Percentiles rank a stretch among this genome's conserved stretches.
Evolutionary conservation across 2,888 invertebrate species (phyloP).

Genomic region (Eledona agricola): DNA sequence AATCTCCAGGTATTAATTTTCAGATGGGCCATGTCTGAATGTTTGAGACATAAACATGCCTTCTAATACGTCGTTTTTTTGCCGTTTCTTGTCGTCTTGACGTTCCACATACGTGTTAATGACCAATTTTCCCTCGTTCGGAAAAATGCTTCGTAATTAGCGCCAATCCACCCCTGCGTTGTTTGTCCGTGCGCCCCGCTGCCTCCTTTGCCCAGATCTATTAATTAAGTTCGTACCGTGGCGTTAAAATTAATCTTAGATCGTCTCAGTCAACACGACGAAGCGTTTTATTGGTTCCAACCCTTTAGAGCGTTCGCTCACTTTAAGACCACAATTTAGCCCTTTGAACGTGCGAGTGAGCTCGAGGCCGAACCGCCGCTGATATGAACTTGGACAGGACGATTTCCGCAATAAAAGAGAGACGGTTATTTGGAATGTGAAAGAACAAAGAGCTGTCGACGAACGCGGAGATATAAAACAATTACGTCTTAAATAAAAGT

Average conservation of each 20-base stretch:
- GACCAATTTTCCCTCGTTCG: no score
- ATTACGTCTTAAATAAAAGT: slow-evolving; percentile 35
- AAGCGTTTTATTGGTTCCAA: slow-evolving; percentile 34
- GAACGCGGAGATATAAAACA: slow-evolving; percentile 31
- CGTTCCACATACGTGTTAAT: no score
- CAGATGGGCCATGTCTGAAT: slow-evolving; percentile 39
- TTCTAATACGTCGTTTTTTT: slow-evolving; percentile 10
- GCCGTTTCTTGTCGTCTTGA: slow-evolving; percentile 5
- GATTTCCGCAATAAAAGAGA: slow-evolving; percentile 30
- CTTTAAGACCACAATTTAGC: slow-evolving; percentile 18
- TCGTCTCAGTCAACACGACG: slow-evolving; percentile 31
- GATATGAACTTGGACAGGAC: slow-evolving; percentile 20
- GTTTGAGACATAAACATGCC: slow-evolving; percentile 38
- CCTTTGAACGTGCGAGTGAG: slow-evolving; percentile 11
- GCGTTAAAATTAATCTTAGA: slow-evolving; percentile 46
- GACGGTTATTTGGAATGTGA: slow-evolving; percentile 16
- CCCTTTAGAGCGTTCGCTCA: slow-evolving; percentile 27
- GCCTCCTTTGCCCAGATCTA: slow-evolving; percentile 41
- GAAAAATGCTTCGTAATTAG: no score
- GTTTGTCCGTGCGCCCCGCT: slow-evolving; percentile 37
- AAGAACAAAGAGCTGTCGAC: slow-evolving; percentile 24
- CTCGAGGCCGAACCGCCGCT: slow-evolving; percentile 12
- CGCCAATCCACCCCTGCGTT: slow-evolving; percentile 15
- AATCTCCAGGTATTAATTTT: slow-evolving; percentile 41
- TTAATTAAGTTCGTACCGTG: slow-evolving; percentile 45